Conservation (phyloP, 2,888 invertebrate genomes). For the Hemaris fuciformis region DNA sequence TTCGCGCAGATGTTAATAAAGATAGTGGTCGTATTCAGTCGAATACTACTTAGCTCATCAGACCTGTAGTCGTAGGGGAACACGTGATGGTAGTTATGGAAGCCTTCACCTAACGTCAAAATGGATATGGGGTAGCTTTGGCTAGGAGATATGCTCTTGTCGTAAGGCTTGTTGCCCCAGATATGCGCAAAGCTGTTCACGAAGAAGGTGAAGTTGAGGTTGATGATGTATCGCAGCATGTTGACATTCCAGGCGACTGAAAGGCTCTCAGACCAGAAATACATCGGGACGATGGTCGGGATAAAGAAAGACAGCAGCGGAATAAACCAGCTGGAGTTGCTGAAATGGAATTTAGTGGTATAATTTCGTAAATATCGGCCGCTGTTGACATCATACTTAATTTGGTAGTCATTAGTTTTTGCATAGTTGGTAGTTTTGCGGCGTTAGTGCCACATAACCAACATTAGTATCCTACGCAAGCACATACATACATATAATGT, state of each 20-base stretch:
- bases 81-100: constrained; percentile 87
- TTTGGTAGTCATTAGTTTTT: not conserved
- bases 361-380: not conserved
- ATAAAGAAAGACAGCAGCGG: constrained; percentile 34
- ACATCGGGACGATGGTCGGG: constrained; percentile 78
- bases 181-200: constrained; percentile 83
- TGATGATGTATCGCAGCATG: constrained; percentile 76
- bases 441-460: too few species aligned
- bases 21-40: constrained; percentile 81
- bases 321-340: constrained; percentile 21
- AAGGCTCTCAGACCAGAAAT: constrained; percentile 78
- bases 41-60: constrained; percentile 73
- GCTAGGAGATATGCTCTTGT: constrained; percentile 38
- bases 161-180: constrained; percentile 59
- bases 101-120: constrained; percentile 76
- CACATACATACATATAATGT: too few species aligned
- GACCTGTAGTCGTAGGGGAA: constrained; percentile 46
- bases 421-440: too few species aligned
- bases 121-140: constrained; percentile 1
- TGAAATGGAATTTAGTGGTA: constrained; percentile 10
- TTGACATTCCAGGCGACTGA: constrained; percentile 48
- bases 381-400: not conserved
- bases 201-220: constrained; percentile 82
- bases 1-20: constrained; percentile 30
- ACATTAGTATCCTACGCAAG: too few species aligned